phyloP scores from a whole-genome alignment of 2,113 vertebrate genomes.

The Anseranas semipalmata region DNA sequence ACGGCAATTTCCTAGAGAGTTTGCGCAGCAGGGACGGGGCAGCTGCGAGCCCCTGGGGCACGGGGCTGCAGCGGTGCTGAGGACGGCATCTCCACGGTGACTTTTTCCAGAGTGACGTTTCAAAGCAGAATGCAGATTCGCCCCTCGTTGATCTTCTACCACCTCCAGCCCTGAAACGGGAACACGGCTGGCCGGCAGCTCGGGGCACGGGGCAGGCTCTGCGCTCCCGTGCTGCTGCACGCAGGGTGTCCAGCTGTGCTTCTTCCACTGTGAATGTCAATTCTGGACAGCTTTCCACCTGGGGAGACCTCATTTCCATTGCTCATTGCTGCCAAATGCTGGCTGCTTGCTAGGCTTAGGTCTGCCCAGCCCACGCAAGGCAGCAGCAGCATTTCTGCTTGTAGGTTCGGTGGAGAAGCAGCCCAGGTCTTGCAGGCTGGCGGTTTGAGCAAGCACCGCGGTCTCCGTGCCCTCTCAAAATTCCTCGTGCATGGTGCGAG shows the following conservation, averaged over 20 bases:
- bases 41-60: not conserved
- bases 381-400: accelerated
- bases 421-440: accelerated
- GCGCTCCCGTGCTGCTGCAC: not conserved
- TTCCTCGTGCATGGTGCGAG: not conserved
- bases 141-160: not conserved
- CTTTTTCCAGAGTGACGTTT: not conserved
- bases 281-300: not conserved
- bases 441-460: not conserved
- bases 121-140: not conserved
- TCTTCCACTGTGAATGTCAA: not conserved
- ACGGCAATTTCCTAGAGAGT: not conserved
- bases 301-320: not conserved
- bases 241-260: not conserved
- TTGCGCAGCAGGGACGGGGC: not conserved
- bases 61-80: not conserved
- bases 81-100: accelerated
- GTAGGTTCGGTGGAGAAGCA: not conserved
- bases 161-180: accelerated
- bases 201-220: not conserved
- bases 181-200: not conserved
- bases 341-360: not conserved
- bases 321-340: accelerated
- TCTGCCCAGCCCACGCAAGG: not conserved
- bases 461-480: not conserved